These are phyloP conservation scores for Myocastor coypus DNA, from an alignment of 2,113 vertebrate species.

Conservation along the genomic window DNA sequence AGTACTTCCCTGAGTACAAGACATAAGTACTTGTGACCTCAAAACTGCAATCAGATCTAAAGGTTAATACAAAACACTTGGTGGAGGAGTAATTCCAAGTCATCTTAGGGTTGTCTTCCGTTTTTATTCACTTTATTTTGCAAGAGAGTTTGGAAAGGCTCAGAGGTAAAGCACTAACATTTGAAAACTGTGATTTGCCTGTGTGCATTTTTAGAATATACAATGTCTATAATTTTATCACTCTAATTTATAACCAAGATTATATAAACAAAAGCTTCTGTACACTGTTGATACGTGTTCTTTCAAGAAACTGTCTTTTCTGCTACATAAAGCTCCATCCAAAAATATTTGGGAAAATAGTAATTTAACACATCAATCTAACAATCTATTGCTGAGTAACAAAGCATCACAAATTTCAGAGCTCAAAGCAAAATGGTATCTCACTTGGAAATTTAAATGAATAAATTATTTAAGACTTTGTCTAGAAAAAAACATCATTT, in stretches of 20 bases:
- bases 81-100: neutral
- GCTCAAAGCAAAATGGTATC: neutral
- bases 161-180: neutral
- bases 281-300: neutral
- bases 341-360: conserved; percentile 53
- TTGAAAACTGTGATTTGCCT: conserved; percentile 21
- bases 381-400: neutral
- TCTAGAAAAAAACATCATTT: neutral
- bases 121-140: neutral
- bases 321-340: neutral
- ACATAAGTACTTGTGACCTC: neutral
- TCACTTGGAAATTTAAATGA: conserved; percentile 14
- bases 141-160: neutral
- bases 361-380: neutral
- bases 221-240: neutral
- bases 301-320: neutral
- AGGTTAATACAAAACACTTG: neutral
- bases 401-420: neutral
- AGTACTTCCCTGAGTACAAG: neutral
- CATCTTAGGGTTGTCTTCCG: neutral
- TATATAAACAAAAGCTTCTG: neutral
- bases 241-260: conserved; percentile 8
- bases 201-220: neutral
- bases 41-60: conserved; percentile 41
- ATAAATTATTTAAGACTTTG: conserved; percentile 6